phyloP scores from a whole-genome alignment of 92 coral and sea anemone species.

The Siderastrea siderea region DNA sequence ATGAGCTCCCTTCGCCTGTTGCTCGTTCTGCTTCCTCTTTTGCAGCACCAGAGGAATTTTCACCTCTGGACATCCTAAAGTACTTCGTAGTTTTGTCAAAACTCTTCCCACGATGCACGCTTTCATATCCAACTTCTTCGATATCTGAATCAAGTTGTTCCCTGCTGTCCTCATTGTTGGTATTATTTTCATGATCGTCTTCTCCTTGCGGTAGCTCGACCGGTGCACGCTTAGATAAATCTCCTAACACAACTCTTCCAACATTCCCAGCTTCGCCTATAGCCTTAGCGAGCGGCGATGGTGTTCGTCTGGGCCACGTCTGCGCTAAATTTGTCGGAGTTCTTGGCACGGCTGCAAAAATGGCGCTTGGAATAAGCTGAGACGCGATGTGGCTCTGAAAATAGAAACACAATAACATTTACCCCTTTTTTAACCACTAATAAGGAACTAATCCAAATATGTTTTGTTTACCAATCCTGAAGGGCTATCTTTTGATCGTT shows the following conservation, averaged over 20 bases:
- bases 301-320: slow-evolving; percentile 91
- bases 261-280: slow-evolving; percentile 90
- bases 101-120: slow-evolving; percentile 41
- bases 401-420: background rate
- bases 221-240: slow-evolving; percentile 54
- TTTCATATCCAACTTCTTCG: slow-evolving; percentile 76
- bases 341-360: slow-evolving; percentile 97
- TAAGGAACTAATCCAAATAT: background rate
- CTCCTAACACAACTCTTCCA: slow-evolving; percentile 86
- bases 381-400: slow-evolving; percentile 94
- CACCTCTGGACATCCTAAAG: slow-evolving; percentile 38
- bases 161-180: background rate
- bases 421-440: background rate
- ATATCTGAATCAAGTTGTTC: slow-evolving; percentile 29
- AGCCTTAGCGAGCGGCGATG: slow-evolving; percentile 84
- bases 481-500: slow-evolving; percentile 58
- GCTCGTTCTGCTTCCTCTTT: slow-evolving; percentile 33
- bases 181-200: slow-evolving; percentile 13
- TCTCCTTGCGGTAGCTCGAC: slow-evolving; percentile 28
- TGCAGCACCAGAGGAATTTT: slow-evolving; percentile 7
- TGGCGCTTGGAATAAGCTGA: slow-evolving; percentile 88
- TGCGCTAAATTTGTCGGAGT: slow-evolving; percentile 82
- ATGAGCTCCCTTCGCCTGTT: slow-evolving; percentile 17
- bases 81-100: slow-evolving; percentile 80
- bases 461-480: slow-evolving; percentile 71